A percentile compares a stretch with the other conserved stretches of the same genome.
Evolutionary conservation across 2,888 invertebrate species (phyloP).

Genomic region (Mythimna ferrago): DNA sequence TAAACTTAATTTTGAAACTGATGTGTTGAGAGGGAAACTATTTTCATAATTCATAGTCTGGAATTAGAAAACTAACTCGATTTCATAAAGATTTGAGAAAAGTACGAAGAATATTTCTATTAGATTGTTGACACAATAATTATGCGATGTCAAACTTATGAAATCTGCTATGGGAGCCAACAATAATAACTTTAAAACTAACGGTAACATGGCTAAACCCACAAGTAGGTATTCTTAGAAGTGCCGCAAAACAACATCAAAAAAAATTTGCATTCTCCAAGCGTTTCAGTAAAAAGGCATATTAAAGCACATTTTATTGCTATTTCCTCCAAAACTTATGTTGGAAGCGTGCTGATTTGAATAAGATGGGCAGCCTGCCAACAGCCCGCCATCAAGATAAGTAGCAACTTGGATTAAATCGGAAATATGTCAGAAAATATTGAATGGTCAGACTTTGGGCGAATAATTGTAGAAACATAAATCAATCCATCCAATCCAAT

Average conservation of each 20-base stretch:
- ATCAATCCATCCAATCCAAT: slow-evolving; percentile 51
- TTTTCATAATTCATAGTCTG: background rate
- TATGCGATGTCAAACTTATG: background rate
- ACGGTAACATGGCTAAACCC: background rate
- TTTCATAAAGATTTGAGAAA: background rate
- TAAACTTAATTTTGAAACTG: slow-evolving; percentile 1
- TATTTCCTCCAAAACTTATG: slow-evolving; percentile 64
- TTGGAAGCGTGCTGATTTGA: slow-evolving; percentile 60
- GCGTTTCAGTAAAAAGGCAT: slow-evolving; percentile 42
- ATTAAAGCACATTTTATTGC: slow-evolving; percentile 57
- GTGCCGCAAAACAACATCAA: slow-evolving; percentile 15
- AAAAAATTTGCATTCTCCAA: slow-evolving; percentile 22
- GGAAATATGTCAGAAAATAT: slow-evolving; percentile 50
- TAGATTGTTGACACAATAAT: background rate
- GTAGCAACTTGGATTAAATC: slow-evolving; percentile 55
- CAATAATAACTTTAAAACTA: background rate
- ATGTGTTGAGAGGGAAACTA: background rate
- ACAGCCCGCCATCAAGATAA: slow-evolving; percentile 62
- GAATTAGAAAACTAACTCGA: background rate
- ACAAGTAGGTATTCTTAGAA: background rate
- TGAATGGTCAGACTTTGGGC: slow-evolving; percentile 40
- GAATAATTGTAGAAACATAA: slow-evolving; percentile 51
- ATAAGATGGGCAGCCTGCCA: slow-evolving; percentile 67
- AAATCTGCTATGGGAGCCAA: background rate
- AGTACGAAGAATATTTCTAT: background rate